Percentiles rank a stretch among this genome's conserved stretches.
These are phyloP conservation scores for Dendronephthya gigantea DNA, from an alignment of 64 coral and sea anemone genomes.

Conservation along the genomic window DNA sequence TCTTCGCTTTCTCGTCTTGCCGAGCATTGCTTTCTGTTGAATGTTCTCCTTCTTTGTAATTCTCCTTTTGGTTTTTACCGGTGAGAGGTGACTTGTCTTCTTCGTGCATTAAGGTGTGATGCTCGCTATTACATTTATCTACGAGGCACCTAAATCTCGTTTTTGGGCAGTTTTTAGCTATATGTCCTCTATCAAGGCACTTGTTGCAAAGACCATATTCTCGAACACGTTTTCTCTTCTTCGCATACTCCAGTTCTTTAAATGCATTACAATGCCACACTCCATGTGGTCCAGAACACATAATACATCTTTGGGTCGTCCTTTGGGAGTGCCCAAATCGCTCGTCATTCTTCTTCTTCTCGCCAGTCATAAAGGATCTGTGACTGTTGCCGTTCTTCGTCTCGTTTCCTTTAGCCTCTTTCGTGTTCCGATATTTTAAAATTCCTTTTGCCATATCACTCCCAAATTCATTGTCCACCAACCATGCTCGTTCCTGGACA, in stretches of 20 bases:
- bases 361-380: slow-evolving; percentile 32
- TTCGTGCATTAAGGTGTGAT: slow-evolving; percentile 57
- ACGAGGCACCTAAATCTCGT: slow-evolving; percentile 37
- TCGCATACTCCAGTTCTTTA: slow-evolving; percentile 21
- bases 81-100: background rate
- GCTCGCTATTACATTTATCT: slow-evolving; percentile 31
- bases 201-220: slow-evolving; percentile 52
- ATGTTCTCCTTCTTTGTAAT: background rate
- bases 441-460: background rate
- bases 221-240: slow-evolving; percentile 41
- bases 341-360: too few species aligned
- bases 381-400: background rate
- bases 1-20: background rate
- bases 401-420: slow-evolving; percentile 6
- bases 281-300: slow-evolving; percentile 38
- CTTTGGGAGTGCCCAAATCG: background rate
- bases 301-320: slow-evolving; percentile 15
- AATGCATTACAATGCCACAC: slow-evolving; percentile 53
- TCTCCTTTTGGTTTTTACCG: background rate
- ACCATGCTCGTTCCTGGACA: slow-evolving; percentile 9
- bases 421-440: slow-evolving; percentile 1
- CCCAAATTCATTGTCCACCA: slow-evolving; percentile 21
- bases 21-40: background rate
- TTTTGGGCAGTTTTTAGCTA: slow-evolving; percentile 32
- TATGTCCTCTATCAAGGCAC: slow-evolving; percentile 51